Percentiles rank a stretch among this genome's conserved stretches.
phyloP scores from a whole-genome alignment of 2,113 vertebrate species.

The Onychorhynchus coronatus region DNA sequence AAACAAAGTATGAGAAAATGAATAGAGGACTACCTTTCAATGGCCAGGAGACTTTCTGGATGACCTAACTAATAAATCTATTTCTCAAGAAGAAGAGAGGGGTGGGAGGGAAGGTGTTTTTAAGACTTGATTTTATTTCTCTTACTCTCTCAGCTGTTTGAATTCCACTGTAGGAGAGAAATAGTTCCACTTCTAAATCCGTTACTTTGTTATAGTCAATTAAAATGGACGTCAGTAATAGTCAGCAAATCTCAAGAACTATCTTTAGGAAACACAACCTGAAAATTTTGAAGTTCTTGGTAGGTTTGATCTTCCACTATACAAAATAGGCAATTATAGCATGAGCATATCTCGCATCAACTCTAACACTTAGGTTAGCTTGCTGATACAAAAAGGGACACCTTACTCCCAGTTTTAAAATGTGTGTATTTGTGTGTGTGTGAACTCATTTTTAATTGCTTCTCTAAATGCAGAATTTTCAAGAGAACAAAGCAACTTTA shows the following conservation, averaged over 20 bases:
- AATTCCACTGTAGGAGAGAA: not conserved
- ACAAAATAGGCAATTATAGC: not conserved
- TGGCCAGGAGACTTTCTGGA: not conserved
- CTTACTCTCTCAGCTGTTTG: not conserved
- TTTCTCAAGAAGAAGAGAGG: not conserved
- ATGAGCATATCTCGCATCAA: not conserved
- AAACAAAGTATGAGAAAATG: not conserved
- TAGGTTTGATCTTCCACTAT: not conserved
- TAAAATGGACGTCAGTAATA: not conserved
- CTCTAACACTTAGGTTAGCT: not conserved
- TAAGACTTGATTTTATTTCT: not conserved
- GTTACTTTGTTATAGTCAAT: conserved; percentile 1
- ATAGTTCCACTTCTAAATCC: not conserved
- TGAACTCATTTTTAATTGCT: not conserved
- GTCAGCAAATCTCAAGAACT: not conserved
- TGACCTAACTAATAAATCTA: not conserved
- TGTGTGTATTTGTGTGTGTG: not conserved
- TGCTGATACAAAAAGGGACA: not conserved
- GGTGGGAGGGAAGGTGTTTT: not conserved
- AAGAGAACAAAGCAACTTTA: not conserved
- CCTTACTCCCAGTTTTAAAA: not conserved
- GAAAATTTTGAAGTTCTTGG: not conserved
- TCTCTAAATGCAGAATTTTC: not conserved
- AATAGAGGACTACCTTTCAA: not conserved
- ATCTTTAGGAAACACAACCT: not conserved